Evolutionary conservation across 2,797 vertebrate species (phyloP).

Genomic region (Betta splendens): DNA sequence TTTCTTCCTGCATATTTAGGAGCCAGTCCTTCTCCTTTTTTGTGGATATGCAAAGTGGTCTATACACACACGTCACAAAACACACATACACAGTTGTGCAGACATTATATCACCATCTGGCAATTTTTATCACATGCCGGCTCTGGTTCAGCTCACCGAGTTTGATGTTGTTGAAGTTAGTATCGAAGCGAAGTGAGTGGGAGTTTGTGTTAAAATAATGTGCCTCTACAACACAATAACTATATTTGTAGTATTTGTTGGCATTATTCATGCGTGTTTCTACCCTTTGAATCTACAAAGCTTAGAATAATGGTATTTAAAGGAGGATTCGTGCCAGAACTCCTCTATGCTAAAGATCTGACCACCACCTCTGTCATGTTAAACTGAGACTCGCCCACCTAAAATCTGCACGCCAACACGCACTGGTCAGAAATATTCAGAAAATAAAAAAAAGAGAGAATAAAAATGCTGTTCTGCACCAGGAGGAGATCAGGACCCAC

Average conservation of each 20-base stretch:
- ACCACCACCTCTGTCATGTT: too few relatives aligned
- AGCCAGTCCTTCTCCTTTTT: not conserved
- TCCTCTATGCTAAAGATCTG: conserved; percentile 32
- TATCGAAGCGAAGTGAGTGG: conserved; percentile 18
- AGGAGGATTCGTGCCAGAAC: conserved; percentile 14
- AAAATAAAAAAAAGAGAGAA: too few relatives aligned
- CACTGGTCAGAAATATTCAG: too few relatives aligned
- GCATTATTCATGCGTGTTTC: conserved; percentile 18
- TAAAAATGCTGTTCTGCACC: too few relatives aligned
- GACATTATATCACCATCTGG: conserved; percentile 30
- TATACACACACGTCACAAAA: conserved; percentile 17
- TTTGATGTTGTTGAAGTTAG: conserved; percentile 14
- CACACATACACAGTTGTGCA: conserved; percentile 15
- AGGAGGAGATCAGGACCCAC: too few relatives aligned
- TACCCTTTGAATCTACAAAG: conserved; percentile 10
- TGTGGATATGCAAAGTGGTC: not conserved
- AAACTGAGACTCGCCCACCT: too few relatives aligned
- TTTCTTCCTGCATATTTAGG: conserved; percentile 11
- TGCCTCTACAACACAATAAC: conserved; percentile 10
- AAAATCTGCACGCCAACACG: too few relatives aligned
- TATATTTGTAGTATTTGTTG: not conserved
- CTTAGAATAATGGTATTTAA: conserved; percentile 15
- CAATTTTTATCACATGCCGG: conserved; percentile 1
- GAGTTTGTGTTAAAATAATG: conserved; percentile 26
- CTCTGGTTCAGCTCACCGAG: conserved; percentile 12